A percentile compares a stretch with the other conserved stretches of the same genome.
Evolutionary conservation across 2,797 vertebrate genomes (phyloP).

Genomic region (Lagodon rhomboides): DNA sequence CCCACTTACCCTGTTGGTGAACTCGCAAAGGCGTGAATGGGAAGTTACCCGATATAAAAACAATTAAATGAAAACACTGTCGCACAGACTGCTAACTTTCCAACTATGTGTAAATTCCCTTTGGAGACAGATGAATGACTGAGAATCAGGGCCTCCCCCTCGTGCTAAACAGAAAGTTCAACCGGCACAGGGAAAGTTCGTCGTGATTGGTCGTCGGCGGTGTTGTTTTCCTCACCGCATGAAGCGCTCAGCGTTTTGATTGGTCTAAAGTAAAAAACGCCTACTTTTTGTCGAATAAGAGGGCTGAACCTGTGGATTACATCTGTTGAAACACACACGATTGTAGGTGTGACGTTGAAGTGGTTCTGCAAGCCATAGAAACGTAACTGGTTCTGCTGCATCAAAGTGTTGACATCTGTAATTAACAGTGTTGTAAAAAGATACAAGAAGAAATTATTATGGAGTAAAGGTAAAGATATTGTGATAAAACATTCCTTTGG

Average conservation of each 20-base stretch:
- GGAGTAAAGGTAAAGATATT: too few relatives aligned
- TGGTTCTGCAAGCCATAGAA: neutral
- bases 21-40: neutral
- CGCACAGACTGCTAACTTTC: neutral
- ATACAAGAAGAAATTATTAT: too few relatives aligned
- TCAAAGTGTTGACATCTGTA: neutral
- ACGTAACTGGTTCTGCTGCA: neutral
- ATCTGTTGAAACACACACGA: neutral
- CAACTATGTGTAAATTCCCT: neutral
- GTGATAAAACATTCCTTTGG: too few relatives aligned
- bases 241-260: slow-evolving; percentile 21
- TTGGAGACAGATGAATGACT: neutral
- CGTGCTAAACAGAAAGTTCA: slow-evolving; percentile 12
- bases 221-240: slow-evolving; percentile 43
- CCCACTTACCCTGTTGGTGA: slow-evolving; percentile 6
- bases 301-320: neutral
- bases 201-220: slow-evolving; percentile 17
- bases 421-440: too few relatives aligned
- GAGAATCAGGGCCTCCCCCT: neutral
- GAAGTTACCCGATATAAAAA: neutral
- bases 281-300: neutral
- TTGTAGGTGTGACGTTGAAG: neutral
- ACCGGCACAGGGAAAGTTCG: neutral
- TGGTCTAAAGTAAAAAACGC: slow-evolving; percentile 35
- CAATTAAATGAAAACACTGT: neutral